Evolutionary conservation across 2,113 vertebrate genomes (phyloP), one percentile per base, ranked within the genome.

Genomic region (Pardalotus punctatus): DNA sequence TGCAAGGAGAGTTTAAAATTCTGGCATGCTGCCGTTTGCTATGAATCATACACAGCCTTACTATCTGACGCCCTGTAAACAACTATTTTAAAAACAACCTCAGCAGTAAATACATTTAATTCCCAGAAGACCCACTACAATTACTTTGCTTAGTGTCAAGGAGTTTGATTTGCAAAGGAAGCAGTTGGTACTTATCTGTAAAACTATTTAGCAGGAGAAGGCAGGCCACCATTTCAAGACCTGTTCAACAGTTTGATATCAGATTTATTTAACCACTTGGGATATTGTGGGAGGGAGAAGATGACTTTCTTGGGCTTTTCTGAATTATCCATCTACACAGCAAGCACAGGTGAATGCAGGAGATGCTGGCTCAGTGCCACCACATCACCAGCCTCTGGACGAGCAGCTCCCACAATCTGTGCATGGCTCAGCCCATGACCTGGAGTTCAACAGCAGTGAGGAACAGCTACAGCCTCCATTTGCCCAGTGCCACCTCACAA

Each of bases 391-490:
- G 36, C 5, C 33, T 72, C 64, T 47, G 12, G 17, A 86, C 36
- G 5, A 64, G 12, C 33, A 83, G 48, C 58, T 77, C 33, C 27
- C 3, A 3, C 22, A 51, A 72, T 31, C 28, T 61, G 54, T 31
- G 56, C 3, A 5, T 17, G 33, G 17, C 65, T 38, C 38, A 85
- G 8, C 56, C 25, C 5, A 1, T 11, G 22, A 14, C 15, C 40
- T 0, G 0, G 53, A 91, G 22, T 20, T 89, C 72, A 50, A 22
- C 1, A 2, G 33, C 4, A 0, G 14, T 0, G 1, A 27, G 25
- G 53, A 67, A 14, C 25, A 71, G 28, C 42, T 53, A 33, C 42
- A 58, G 43, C 18, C 4, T 0, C 14, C 27, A n/a, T 9, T 1
- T 42, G 31, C 11, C 12, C n/a, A 20, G 28, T 4, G 13, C 11